Evolutionary conservation across 1,140 invertebrate genomes (phyloP).

Genomic region (Formica selysi): DNA sequence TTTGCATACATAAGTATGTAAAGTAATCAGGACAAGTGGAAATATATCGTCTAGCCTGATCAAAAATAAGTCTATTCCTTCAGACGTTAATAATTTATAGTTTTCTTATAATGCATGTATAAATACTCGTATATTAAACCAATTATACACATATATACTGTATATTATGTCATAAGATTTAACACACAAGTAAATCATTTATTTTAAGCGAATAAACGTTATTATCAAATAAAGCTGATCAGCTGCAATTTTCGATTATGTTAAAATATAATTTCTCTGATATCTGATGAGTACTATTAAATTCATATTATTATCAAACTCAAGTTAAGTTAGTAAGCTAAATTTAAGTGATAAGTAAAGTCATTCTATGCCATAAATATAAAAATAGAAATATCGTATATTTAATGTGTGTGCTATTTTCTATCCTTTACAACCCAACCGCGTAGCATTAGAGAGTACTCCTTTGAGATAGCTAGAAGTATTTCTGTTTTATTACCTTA

Average conservation of each 20-base stretch:
- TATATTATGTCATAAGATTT: conserved; percentile 2
- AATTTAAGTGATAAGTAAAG: conserved; percentile 3
- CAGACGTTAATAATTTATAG: neutral
- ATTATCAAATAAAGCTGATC: neutral
- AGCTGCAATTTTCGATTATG: neutral
- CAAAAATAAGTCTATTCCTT: neutral
- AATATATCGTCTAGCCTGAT: neutral
- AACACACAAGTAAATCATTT: neutral
- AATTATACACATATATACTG: neutral
- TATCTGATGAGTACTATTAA: neutral
- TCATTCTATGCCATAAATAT: neutral
- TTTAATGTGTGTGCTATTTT: neutral
- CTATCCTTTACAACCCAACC: neutral
- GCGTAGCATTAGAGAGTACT: neutral
- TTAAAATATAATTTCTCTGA: conserved; percentile 6
- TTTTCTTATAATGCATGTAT: neutral
- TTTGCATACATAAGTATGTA: conserved; percentile 22
- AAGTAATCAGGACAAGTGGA: conserved; percentile 44
- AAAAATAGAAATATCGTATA: neutral
- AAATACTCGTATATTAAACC: conserved; percentile 12
- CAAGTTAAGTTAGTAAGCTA: neutral
- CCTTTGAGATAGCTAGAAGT: neutral
- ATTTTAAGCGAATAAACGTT: neutral
- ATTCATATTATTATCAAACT: conserved; percentile 17
- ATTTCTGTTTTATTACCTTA: neutral